Evolutionary conservation across 2,113 vertebrate species (phyloP).

Genomic region (Cygnus buccinator): DNA sequence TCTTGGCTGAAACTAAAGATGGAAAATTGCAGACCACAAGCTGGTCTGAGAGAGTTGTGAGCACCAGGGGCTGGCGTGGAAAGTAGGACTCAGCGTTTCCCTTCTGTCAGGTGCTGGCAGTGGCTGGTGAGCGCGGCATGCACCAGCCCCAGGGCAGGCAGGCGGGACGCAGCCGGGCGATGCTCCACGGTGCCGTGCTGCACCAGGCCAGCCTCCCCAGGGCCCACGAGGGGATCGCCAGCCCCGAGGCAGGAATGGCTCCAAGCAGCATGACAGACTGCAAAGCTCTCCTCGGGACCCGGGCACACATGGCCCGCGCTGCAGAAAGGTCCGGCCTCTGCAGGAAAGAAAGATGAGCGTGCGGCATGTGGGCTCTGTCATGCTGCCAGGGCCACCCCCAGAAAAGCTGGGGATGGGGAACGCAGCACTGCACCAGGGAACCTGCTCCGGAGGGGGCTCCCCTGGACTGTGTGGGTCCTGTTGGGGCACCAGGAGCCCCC

Average conservation of each 20-base stretch:
- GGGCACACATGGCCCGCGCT: neutral
- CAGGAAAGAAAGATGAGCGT: neutral
- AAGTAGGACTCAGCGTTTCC: rapidly evolving
- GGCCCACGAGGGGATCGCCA: neutral
- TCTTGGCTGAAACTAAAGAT: neutral
- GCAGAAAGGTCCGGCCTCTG: neutral
- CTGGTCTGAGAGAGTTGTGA: neutral
- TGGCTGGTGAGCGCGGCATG: rapidly evolving
- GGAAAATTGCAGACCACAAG: neutral
- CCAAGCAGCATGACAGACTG: neutral
- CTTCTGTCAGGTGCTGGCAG: neutral
- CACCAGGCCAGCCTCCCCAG: neutral
- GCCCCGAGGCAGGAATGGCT: neutral
- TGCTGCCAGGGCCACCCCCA: neutral
- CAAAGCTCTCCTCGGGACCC: neutral
- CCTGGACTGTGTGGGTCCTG: too few relatives aligned
- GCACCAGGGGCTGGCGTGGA: neutral
- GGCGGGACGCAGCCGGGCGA: neutral
- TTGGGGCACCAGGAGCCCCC: too few relatives aligned
- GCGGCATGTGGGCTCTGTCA: neutral
- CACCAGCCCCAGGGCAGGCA: neutral
- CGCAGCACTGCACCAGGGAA: neutral
- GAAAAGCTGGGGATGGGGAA: neutral
- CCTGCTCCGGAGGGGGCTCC: neutral
- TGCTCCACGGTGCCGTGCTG: neutral